Evolutionary conservation across 2,888 invertebrate genomes (phyloP).

Genomic region (Andrena bicolor): DNA sequence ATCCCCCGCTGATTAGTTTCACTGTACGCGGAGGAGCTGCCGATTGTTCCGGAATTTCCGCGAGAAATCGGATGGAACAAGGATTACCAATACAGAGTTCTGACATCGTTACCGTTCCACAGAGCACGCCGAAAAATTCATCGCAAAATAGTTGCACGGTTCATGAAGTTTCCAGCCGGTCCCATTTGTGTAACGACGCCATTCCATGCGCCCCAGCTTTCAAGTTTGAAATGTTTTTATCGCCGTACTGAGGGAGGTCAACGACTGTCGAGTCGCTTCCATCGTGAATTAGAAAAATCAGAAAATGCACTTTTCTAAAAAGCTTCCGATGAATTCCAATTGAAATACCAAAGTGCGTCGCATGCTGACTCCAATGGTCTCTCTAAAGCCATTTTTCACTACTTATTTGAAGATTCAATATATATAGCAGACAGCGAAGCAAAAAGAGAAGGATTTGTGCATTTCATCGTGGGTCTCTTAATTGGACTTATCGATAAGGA

Average conservation of each 20-base stretch:
- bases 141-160: neutral
- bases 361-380: neutral
- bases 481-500: too few relatives aligned
- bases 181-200: neutral
- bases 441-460: too few relatives aligned
- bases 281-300: neutral
- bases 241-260: neutral
- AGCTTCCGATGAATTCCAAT: neutral
- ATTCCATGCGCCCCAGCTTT: neutral
- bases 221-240: neutral
- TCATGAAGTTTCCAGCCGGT: neutral
- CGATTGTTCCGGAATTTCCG: neutral
- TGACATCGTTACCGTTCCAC: neutral
- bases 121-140: neutral
- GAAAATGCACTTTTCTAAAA: slow-evolving; percentile 1
- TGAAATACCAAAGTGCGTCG: neutral
- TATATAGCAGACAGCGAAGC: too few relatives aligned
- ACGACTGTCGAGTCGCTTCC: slow-evolving; percentile 1
- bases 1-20: slow-evolving; percentile 26
- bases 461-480: too few relatives aligned
- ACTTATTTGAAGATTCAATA: too few relatives aligned
- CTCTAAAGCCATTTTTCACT: neutral
- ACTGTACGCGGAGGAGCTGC: neutral
- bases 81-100: neutral
- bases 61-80: neutral